Percentiles rank a stretch among this genome's conserved stretches.
Conservation (phyloP, 1,140 invertebrate species). For the Battus philenor region DNA sequence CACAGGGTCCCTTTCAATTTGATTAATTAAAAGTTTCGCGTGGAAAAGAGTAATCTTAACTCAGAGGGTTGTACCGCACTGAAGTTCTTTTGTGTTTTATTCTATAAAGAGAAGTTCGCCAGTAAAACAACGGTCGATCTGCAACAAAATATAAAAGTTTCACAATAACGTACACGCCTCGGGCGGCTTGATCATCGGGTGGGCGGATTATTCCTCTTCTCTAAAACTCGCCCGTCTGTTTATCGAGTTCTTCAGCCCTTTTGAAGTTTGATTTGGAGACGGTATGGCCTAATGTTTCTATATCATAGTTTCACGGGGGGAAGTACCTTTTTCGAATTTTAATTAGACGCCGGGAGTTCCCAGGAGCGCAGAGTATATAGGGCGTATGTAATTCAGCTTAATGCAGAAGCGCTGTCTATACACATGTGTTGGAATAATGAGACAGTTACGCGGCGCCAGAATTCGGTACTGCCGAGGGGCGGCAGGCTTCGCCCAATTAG, state of each 20-base stretch:
- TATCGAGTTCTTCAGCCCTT: conserved; percentile 36
- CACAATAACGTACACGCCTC: conserved; percentile 65
- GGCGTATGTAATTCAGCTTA: conserved; percentile 46
- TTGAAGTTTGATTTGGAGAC: conserved; percentile 20
- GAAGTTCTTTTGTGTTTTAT: conserved; percentile 69
- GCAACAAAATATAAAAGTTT: conserved; percentile 71
- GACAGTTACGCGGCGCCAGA: conserved; percentile 42
- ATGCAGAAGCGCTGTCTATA: conserved; percentile 67
- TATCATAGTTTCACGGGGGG: no score
- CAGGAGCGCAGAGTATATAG: no score
- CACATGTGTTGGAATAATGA: conserved; percentile 50
- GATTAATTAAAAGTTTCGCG: conserved; percentile 68
- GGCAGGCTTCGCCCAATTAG: conserved; percentile 73
- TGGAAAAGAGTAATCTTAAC: conserved; percentile 57
- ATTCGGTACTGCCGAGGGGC: conserved; percentile 62
- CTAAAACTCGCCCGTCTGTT: conserved; percentile 44
- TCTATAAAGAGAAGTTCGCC: conserved; percentile 63
- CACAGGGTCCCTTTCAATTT: conserved; percentile 50
- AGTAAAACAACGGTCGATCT: conserved; percentile 64
- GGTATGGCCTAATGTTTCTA: no score
- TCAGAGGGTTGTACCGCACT: conserved; percentile 52
- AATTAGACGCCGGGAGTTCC: no score
- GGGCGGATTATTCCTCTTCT: conserved; percentile 41
- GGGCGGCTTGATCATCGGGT: conserved; percentile 52
- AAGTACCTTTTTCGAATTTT: no score